Conservation (phyloP, 1,140 invertebrate species). For the Lysiphlebus fabarum region DNA sequence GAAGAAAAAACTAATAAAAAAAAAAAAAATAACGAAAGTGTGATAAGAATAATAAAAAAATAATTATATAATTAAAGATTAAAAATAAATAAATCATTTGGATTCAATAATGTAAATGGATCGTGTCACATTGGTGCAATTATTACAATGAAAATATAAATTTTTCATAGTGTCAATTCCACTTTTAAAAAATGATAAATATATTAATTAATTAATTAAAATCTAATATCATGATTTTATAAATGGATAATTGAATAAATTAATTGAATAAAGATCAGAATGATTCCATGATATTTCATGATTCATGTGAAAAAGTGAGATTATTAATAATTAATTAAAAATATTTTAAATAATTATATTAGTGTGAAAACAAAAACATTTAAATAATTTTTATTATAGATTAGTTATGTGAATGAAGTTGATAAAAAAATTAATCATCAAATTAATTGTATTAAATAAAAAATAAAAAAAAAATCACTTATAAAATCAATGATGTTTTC, state of each 20-base stretch:
- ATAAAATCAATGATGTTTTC: slow-evolving; percentile 53
- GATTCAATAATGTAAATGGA: slow-evolving; percentile 39
- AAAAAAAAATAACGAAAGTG: slow-evolving; percentile 21
- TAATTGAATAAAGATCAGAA: slow-evolving; percentile 18
- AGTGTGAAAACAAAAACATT: slow-evolving; percentile 36
- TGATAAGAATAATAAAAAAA: slow-evolving; percentile 30
- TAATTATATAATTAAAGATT: slow-evolving; percentile 20
- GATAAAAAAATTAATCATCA: slow-evolving; percentile 27
- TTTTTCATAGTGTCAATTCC: slow-evolving; percentile 57
- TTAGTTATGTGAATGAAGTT: slow-evolving; percentile 40
- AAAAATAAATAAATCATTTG: slow-evolving; percentile 24
- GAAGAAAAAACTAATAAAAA: slow-evolving; percentile 6
- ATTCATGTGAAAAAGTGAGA: slow-evolving; percentile 52
- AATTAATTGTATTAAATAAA: slow-evolving; percentile 43
- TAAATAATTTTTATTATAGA: slow-evolving; percentile 55
- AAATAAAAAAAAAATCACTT: slow-evolving; percentile 48
- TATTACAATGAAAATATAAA: slow-evolving; percentile 51
- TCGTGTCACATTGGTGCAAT: slow-evolving; percentile 51
- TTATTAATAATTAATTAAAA: slow-evolving; percentile 47
- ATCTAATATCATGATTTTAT: slow-evolving; percentile 5
- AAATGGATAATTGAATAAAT: slow-evolving; percentile 18
- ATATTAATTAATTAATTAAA: slow-evolving; percentile 30
- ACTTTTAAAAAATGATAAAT: slow-evolving; percentile 48
- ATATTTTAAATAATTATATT: slow-evolving; percentile 33
- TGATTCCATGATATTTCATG: slow-evolving; percentile 37